Percentiles rank a stretch among this genome's conserved stretches.
Evolutionary conservation across 2,888 invertebrate species (phyloP).

Genomic region (Papilio gigon): DNA sequence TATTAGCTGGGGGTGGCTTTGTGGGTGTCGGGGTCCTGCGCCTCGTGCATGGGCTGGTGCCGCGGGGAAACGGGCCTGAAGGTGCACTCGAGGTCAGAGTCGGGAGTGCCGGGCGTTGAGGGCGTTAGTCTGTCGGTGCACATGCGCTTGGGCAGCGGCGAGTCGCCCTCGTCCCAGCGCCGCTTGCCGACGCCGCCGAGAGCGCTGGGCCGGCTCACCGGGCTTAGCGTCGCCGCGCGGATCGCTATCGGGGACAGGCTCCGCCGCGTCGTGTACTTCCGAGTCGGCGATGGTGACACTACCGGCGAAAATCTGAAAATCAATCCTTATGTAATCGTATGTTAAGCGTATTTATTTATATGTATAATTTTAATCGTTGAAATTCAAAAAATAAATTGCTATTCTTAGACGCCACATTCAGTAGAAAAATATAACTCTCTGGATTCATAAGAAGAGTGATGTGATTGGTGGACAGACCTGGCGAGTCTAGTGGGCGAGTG

Average conservation of each 20-base stretch:
- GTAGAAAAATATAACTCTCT: too few species aligned
- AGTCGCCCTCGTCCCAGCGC: constrained; percentile 84
- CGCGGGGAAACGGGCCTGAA: constrained; percentile 78
- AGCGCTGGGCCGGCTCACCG: constrained; percentile 81
- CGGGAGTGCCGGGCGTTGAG: constrained; percentile 73
- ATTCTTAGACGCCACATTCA: too few species aligned
- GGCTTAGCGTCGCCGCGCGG: constrained; percentile 88
- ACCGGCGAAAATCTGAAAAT: constrained; percentile 78
- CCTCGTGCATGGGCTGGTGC: constrained; percentile 64
- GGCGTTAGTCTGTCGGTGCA: constrained; percentile 72
- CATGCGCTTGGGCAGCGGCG: constrained; percentile 70
- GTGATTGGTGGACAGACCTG: constrained; percentile 81
- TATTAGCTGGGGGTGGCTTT: constrained; percentile 78
- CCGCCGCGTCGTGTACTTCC: constrained; percentile 90
- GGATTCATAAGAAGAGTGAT: too few species aligned
- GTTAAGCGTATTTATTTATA: too few species aligned
- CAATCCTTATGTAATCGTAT: background rate
- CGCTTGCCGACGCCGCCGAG: constrained; percentile 82
- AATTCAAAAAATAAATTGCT: too few species aligned
- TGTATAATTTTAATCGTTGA: too few species aligned
- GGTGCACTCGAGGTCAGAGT: constrained; percentile 77
- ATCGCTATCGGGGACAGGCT: constrained; percentile 95
- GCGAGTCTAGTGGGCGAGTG: constrained; percentile 80
- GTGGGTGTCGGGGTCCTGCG: constrained; percentile 61
- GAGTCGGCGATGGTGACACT: constrained; percentile 92